A percentile compares a stretch with the other conserved stretches of the same genome.
Evolutionary conservation across 2,888 invertebrate genomes (phyloP).

Genomic region (Tachina lurida): DNA sequence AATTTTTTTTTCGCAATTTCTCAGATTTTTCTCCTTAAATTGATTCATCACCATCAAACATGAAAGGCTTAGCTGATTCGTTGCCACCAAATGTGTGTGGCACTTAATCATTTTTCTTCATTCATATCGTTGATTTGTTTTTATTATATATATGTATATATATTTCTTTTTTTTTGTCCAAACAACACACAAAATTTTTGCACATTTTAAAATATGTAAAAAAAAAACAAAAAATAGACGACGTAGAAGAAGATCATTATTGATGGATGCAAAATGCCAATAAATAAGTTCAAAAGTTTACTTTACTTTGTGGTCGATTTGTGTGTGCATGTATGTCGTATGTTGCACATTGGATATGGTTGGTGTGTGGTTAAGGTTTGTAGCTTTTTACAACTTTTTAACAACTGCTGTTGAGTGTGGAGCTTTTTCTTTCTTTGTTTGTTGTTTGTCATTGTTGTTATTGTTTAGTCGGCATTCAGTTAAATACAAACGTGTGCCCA

Average conservation of each 20-base stretch:
- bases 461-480: constrained; percentile 65
- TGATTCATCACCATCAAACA: not conserved
- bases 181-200: constrained; percentile 61
- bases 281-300: constrained; percentile 70
- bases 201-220: constrained; percentile 54
- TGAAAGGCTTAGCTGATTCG: not conserved
- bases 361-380: constrained; percentile 62
- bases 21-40: not conserved
- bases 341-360: not conserved
- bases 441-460: constrained; percentile 7
- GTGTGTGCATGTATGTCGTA: constrained; percentile 3
- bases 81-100: constrained; percentile 1
- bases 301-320: constrained; percentile 51
- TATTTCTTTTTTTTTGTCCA: constrained; percentile 58
- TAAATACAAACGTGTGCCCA: constrained; percentile 69
- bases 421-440: constrained; percentile 52
- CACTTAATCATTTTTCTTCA: constrained; percentile 11
- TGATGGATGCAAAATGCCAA: constrained; percentile 72
- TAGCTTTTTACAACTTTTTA: constrained; percentile 67
- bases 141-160: constrained; percentile 46
- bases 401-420: constrained; percentile 62
- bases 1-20: not conserved
- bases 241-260: constrained; percentile 60
- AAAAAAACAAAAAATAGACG: not conserved
- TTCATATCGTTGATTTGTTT: constrained; percentile 36